Percentiles rank a stretch among this genome's conserved stretches.
These are phyloP conservation scores for Ophioninae sp. DNA, from an alignment of 2,888 invertebrate genomes.

Conservation along the genomic window DNA sequence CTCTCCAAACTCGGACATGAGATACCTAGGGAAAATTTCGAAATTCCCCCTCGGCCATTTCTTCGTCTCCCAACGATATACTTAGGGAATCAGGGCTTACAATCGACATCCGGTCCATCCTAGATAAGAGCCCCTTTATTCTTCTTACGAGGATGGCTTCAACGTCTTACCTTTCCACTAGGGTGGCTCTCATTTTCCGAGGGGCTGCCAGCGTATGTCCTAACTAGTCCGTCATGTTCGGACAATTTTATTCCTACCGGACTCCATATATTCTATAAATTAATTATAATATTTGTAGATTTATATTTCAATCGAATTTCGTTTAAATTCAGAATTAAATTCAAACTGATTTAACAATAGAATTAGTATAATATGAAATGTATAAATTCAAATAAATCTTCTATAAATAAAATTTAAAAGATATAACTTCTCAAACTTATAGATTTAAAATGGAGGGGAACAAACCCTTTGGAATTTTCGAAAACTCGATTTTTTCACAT, in stretches of 20 bases:
- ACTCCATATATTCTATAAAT: not conserved
- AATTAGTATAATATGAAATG: too few species aligned
- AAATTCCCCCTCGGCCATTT: not conserved
- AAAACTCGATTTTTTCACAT: too few species aligned
- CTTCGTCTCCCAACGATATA: not conserved
- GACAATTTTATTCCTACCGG: not conserved
- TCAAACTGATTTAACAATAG: too few species aligned
- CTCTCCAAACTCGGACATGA: not conserved
- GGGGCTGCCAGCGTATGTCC: not conserved
- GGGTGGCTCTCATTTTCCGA: conserved; percentile 17
- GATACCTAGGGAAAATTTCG: not conserved
- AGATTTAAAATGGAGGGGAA: too few species aligned
- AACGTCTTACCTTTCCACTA: conserved; percentile 10
- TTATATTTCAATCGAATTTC: too few species aligned
- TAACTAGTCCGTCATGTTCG: conserved; percentile 4
- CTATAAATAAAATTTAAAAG: too few species aligned
- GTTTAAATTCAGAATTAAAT: too few species aligned
- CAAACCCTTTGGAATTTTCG: too few species aligned
- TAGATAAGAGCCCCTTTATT: conserved; percentile 2
- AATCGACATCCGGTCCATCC: not conserved
- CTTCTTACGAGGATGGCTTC: not conserved
- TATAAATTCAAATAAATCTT: too few species aligned
- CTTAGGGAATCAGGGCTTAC: not conserved
- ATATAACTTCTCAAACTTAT: too few species aligned
- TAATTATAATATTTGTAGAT: not conserved